Base-by-base conservation (phyloP, 2,888 invertebrate species). In the Andrena camellia region DNA sequence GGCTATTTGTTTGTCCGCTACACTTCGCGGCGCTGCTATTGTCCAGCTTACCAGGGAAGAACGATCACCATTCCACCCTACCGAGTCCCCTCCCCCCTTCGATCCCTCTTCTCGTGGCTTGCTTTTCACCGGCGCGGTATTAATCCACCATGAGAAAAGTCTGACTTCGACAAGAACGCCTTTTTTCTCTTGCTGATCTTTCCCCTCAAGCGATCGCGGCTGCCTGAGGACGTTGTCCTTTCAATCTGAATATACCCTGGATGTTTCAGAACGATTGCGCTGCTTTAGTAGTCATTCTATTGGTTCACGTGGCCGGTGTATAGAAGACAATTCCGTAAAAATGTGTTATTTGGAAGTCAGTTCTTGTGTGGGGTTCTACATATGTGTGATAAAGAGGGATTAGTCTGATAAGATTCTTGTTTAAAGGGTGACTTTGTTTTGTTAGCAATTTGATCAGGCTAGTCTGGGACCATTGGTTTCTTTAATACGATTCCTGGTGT, bases 1-100 rank as follows among this genome's bases (percentile, higher is more conserved):
- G 92, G 92, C 92, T 92, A 92, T 92, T 92, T 92, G 92, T 92
- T 92, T 91, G 91, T 86, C 89, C 91, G 90, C 89, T 91, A 90
- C 91, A 91, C 88, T 91, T 90, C 85, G 90, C 89, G 90, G 91
- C 84, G 83, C 84, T 86, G 87, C 90, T 89, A 91, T 90, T 88
- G 89, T 90, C 90, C 90, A 59, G 64, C 71, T 78, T 78, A 77
- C 86, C 72, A 78, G 83, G 74, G 82, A 84, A 75, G 85, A 87
- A 86, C 86, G 79, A 74, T 79, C 85, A 75, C 71, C 82, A 68
- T 76, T 68, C 80, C 69, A 70, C 78, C 66, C 7, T 59, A 33
- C 33, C 50, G 70, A 35, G 72, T n/a, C n/a, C n/a, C n/a, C 60
- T 74, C 50, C 59, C 52, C 71, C n/a, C 64, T 29, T 69, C 20